These are phyloP conservation scores for Agapostemon virescens DNA, from an alignment of 2,888 invertebrate genomes.

Conservation along the genomic window DNA sequence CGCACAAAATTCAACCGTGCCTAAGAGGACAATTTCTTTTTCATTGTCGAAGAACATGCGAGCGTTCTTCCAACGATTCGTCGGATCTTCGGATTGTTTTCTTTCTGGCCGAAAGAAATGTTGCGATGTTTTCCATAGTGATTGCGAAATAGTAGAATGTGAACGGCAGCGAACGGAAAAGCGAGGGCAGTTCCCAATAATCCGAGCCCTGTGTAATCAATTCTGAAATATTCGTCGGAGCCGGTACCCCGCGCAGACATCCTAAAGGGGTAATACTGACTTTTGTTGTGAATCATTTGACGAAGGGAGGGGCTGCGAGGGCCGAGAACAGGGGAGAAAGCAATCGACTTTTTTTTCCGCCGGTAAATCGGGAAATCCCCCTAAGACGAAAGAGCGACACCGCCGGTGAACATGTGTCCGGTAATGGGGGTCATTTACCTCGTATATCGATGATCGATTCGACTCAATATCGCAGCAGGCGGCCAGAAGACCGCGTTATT, in stretches of 20 bases:
- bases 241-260: not conserved
- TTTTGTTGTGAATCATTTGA: not conserved
- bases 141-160: not conserved
- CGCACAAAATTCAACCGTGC: too few species aligned
- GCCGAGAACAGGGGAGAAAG: not conserved
- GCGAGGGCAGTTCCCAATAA: not conserved
- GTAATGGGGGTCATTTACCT: slow-evolving; percentile 18
- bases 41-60: too few species aligned
- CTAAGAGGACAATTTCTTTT: too few species aligned
- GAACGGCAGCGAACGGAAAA: not conserved
- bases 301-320: not conserved
- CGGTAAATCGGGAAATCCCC: not conserved
- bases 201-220: not conserved
- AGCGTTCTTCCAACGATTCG: too few species aligned
- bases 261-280: not conserved
- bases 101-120: too few species aligned
- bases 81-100: too few species aligned
- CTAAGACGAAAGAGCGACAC: slow-evolving; percentile 7
- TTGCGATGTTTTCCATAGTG: not conserved
- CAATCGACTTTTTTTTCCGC: not conserved
- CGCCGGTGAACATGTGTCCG: not conserved
- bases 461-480: slow-evolving; percentile 2
- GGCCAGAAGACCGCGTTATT: slow-evolving; percentile 15
- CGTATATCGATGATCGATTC: slow-evolving; percentile 14
- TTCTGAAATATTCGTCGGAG: not conserved